Base-by-base conservation (phyloP, 2,113 vertebrate genomes). In the Paralichthys olivaceus region DNA sequence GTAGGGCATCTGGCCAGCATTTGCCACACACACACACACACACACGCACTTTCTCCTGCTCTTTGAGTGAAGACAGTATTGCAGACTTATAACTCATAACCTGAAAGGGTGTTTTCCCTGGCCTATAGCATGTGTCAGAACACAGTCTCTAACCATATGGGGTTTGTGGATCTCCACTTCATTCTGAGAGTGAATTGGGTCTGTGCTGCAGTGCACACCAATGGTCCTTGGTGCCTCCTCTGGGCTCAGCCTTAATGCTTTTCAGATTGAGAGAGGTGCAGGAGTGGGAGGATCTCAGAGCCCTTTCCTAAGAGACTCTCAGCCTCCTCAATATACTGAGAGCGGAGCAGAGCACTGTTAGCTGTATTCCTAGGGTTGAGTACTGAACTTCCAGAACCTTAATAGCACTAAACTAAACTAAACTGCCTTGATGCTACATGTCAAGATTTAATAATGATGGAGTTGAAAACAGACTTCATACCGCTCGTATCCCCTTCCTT, bases 1-100 rank as follows among this genome's bases (percentile, higher is more conserved):
- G 78, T 63, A 72, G 89, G 92, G 92, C 91, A 89, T 86, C 73
- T 86, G 85, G 87, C 93, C 94, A 92, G 84, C 73, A 62, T 69
- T 88, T 69, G 63, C 73, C 75, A 82, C 69, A 77, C 77, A 87
- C 82, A 88, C 75, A 78, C 73, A 79, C 74, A 64, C 73, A 56
- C 59, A 34, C 61, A 47, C 59, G 65, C 61, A 22, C 55, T 1
- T 5, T 45, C 19, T 51, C 49, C 11, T 51, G 49, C 72, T 49
- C 55, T 78, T 23, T 75, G 69, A 84, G 62, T 66, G 62, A 86
- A 63, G 73, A 83, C 81, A 69, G 76, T 72, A 69, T 58, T 79
- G 54, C 56, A 88, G 58, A 61, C 20, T 37, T 60, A 60, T 37
- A 40, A 61, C 32, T 62, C 60, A 40, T 62, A 43, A 62, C 60